Base-by-base conservation (phyloP, 2,113 vertebrate genomes). In the Tragelaphus strepsiceros region DNA sequence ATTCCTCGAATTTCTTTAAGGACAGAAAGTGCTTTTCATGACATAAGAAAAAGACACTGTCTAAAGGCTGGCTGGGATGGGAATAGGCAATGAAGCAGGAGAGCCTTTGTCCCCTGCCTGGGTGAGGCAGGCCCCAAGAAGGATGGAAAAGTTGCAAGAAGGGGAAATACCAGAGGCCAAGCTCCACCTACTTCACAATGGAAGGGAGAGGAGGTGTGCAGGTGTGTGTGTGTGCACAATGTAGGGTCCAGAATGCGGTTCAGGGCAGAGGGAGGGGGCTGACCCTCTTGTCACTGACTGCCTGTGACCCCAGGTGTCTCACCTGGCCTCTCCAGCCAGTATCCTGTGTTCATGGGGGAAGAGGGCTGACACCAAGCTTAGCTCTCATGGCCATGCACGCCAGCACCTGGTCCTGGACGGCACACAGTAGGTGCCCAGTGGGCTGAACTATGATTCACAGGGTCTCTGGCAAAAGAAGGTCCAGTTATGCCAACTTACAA, bases 341-440 rank as follows among this genome's bases (percentile, higher is more conserved):
- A 83, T 51, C 35, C 14, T 28, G 7, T 51, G 43, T 49, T 62
- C 77, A 9, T 28, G 11, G 43, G 35, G 22, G 21, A 30, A 21
- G 30, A 16, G 46, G 59, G 21, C 77, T 51, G 26, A n/a, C 1
- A 26, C 6, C n/a, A 59, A 61, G 83, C 32, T n/a, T n/a, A 21
- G 39, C n/a, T 56, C n/a, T 58, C 35, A 39, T 0, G 1, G 71
- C 71, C 71, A 43, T 39, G 39, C 22, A 7, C 0, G 1, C 39
- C 39, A 22, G 2, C 3, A 7, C 49, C 43, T 28, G 22, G 49
- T 9, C 7, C 35, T 0, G 5, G 21, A 16, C 14, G 77, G 58
- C 9, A 39, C 56, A 39, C 8, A 32, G 62, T 35, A 11, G 22
- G 51, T 49, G 30, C 14, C n/a, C 24, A 35, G 19, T 46, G 21